Evolutionary conservation across 2,113 vertebrate genomes (phyloP), one percentile per base, ranked within the genome.

Genomic region (Otocyon megalotis): DNA sequence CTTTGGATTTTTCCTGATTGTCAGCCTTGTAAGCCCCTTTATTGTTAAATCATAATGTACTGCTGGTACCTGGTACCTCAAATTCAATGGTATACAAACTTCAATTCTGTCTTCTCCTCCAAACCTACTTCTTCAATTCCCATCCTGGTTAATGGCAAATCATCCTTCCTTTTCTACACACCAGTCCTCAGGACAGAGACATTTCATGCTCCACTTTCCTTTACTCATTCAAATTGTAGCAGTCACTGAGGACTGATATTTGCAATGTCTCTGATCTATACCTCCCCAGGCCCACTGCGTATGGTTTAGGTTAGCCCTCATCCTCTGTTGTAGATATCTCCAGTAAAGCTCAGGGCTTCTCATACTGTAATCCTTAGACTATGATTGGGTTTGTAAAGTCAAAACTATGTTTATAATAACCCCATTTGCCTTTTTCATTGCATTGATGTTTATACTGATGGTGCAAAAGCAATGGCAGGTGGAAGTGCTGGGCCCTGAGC

Each of bases 361-460:
- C 85, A 53, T 58, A 83, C 14, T n/a, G 20, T 13, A 58, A 69
- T 76, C 26, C 11, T 72, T 53, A 35, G 65, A 84, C 58, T 88
- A 58, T 3, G 76, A 88, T 8, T 30, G 58, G 9, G 16, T 62
- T 32, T 32, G 14, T 54, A 88, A 32, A 30, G 37, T 13, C 0
- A 30, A 91, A 83, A 90, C 50, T 28, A 91, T 62, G 77, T 88
- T 91, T 43, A 69, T 32, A 62, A 50, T 43, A 77, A 67, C 35
- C 13, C 24, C 30, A 86, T 37, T 72, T 62, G 58, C n/a, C 65
- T 43, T 87, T 88, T 76, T 28, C 17, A 53, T 17, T 37, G 12
- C 35, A n/a, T 3, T 69, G 50, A 32, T 60, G 88, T 67, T 76
- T 43, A 93, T 13, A 30, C 37, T 37, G 54, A 56, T 3, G 5